Evolutionary conservation across 2,888 invertebrate genomes (phyloP), one percentile per base, ranked within the genome.

Genomic region (Seira musarum): DNA sequence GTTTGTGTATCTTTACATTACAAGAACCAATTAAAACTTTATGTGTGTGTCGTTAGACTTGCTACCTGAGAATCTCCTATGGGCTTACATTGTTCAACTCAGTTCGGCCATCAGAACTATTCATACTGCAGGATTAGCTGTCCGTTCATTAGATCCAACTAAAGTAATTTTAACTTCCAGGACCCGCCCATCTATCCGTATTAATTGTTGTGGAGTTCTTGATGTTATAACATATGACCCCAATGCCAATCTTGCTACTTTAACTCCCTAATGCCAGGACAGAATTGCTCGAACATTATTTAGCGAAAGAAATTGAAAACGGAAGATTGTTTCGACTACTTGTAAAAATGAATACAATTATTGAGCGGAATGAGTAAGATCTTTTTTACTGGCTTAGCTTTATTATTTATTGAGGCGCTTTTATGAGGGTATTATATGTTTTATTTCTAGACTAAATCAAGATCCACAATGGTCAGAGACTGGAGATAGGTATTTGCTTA

Each of bases 401-500:
- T 65, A 15, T 61, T n/a, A 46, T 21, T 64, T 64, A 35, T 17
- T 10, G 10, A 22, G 15, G 61, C n/a, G 19, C 19, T 65, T 46
- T 40, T 17, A 46, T 19, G 5, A 65, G 10, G 25, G 57, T 30
- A 5, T 2, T 15, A 53, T 8, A 66, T 22, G 86, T 40, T 70
- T 84, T 80, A 40, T 80, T 87, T 88, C n/a, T 88, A 96, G 96
- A 89, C 92, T 97, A 88, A 96, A 96, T 89, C 90, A 96, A 92
- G 98, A 99, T 89, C 92, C 94, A 13, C 92, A 95, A 15, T 99
- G 99, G 99, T 94, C 97, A 46, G 99, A 99, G 90, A 99, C 98
- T 22, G 99, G 98, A 21, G 97, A 99, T 90, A 93, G 99, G 72
- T 99, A 99, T 90, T 95, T 99, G 94, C 91, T 99, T 90, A 99